Percentiles rank a stretch among this genome's conserved stretches.
Evolutionary conservation across 92 coral and sea anemone genomes (phyloP).

Genomic region (Blastomussa wellsi): DNA sequence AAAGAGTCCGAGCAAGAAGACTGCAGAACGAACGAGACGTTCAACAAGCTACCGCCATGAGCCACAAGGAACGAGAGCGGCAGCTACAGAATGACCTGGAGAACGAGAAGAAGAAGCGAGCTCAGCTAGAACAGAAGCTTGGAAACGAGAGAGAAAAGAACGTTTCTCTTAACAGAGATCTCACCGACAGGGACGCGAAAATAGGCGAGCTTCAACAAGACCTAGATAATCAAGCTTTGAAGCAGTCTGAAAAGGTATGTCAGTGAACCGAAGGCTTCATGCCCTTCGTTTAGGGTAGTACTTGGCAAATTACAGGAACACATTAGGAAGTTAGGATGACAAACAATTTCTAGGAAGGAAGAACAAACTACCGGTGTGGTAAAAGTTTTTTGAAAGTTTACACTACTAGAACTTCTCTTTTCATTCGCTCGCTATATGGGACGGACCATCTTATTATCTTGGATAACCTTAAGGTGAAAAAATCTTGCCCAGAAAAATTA

Average conservation of each 20-base stretch:
- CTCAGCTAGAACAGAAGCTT: constrained; percentile 62
- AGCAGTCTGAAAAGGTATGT: constrained; percentile 56
- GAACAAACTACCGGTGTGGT: too few species aligned
- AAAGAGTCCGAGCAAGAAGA: constrained; percentile 83
- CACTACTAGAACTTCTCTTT: too few species aligned
- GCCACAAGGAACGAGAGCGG: constrained; percentile 82
- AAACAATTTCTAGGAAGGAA: too few species aligned
- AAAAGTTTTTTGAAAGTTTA: too few species aligned
- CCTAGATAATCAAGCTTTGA: constrained; percentile 38
- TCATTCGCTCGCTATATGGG: too few species aligned
- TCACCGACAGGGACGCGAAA: constrained; percentile 40
- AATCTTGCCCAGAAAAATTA: too few species aligned
- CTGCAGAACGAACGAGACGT: constrained; percentile 95
- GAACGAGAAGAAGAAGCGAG: constrained; percentile 65
- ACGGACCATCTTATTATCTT: too few species aligned
- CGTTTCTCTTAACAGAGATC: constrained; percentile 55
- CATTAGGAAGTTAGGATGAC: too few species aligned
- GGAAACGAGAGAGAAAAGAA: constrained; percentile 67
- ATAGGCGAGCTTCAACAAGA: constrained; percentile 49
- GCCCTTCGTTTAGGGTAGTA: too few species aligned
- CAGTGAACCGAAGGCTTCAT: not conserved
- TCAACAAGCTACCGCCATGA: constrained; percentile 95
- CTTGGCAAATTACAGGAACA: too few species aligned
- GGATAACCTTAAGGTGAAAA: too few species aligned
- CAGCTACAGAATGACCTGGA: constrained; percentile 78